Evolutionary conservation across 92 coral and sea anemone genomes (phyloP).

Genomic region (Palythoa grandiflora): DNA sequence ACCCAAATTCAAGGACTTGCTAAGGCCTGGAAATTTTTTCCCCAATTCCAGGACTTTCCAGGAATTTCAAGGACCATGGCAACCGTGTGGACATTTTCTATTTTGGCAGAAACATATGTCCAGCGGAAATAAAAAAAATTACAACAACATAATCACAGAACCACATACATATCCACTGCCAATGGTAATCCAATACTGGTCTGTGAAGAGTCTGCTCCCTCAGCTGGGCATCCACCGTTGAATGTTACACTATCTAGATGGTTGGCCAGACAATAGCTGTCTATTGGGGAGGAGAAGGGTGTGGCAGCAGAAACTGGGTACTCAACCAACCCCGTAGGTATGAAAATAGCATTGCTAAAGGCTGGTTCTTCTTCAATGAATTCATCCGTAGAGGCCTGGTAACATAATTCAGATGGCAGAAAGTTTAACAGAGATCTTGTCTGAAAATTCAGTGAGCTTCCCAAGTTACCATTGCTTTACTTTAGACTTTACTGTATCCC

Average conservation of each 20-base stretch:
- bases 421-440: too few relatives aligned
- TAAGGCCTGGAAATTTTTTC: too few relatives aligned
- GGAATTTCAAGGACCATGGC: too few relatives aligned
- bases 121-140: too few relatives aligned
- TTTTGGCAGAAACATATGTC: too few relatives aligned
- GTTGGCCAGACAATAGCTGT: slow-evolving; percentile 36
- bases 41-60: too few relatives aligned
- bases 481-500: too few relatives aligned
- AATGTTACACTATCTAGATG: slow-evolving; percentile 60
- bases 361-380: slow-evolving; percentile 68
- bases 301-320: slow-evolving; percentile 48
- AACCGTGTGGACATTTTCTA: too few relatives aligned
- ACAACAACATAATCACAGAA: too few relatives aligned
- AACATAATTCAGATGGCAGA: not conserved
- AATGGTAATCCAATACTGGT: not conserved
- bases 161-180: not conserved
- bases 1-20: too few relatives aligned
- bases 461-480: too few relatives aligned
- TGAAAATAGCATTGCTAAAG: slow-evolving; percentile 75
- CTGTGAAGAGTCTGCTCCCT: not conserved
- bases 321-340: slow-evolving; percentile 90
- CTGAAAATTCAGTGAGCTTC: too few relatives aligned
- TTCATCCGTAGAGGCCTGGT: slow-evolving; percentile 70
- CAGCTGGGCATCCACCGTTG: slow-evolving; percentile 23
- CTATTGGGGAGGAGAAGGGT: slow-evolving; percentile 45